Evolutionary conservation across 2,888 invertebrate genomes (phyloP), one percentile per base, ranked within the genome.

Genomic region (Synanthedon vespiformis): DNA sequence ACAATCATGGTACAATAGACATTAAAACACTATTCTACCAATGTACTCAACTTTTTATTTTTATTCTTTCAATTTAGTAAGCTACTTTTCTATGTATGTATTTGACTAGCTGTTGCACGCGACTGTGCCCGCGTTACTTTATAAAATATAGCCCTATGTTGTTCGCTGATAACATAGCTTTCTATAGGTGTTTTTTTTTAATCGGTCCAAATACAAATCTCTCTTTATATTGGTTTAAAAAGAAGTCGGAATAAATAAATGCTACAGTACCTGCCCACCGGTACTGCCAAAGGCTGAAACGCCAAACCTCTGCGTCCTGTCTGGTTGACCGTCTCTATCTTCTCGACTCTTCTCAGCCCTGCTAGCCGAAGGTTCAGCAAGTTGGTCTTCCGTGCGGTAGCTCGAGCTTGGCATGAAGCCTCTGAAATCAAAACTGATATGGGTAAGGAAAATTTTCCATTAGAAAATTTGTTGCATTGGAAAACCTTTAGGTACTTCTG

Each of bases 291-390:
- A 90, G 0, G 85, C 70, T 0, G 88, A 81, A 40, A 89, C 79
- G 0, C 90, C 90, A 59, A 90, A 90, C 52, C 90, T 68, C 68
- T 89, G 89, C 0, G 88, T 83, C 53, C 89, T 77, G 53, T 88
- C 87, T 1, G 74, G 63, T 58, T 80, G 74, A 52, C 56, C 74
- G 54, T 85, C 61, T 34, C 76, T 3, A 74, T 60, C 11, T 78
- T 80, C 22, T 78, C 80, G 48, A 40, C 57, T 68, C 61, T 80
- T 82, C 12, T 85, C 87, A 1, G 77, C 65, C 57, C 84, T 75
- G 56, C 84, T 75, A 2, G 81, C 77, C 0, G 85, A 78, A 0
- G 88, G 85, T 52, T 88, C 84, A 0, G 88, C 87, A 3, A 88
- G 67, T 68, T 88, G 88, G 56, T 88, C 88, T 54, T 87, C 80